Percentiles rank a stretch among this genome's conserved stretches.
Evolutionary conservation across 2,888 invertebrate genomes (phyloP).

Genomic region (Nomada fucata): DNA sequence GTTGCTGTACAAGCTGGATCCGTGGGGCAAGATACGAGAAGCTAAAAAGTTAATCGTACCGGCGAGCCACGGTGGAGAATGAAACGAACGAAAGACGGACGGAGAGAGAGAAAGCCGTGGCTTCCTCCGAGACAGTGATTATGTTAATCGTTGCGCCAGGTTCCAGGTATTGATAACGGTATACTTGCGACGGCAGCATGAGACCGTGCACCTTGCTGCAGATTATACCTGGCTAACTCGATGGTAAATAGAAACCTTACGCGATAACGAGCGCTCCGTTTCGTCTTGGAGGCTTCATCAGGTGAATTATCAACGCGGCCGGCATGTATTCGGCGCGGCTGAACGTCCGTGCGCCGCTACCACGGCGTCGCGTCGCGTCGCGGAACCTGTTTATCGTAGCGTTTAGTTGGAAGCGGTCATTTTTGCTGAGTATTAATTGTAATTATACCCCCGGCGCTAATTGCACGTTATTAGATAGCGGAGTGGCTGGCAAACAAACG

Average conservation of each 20-base stretch:
- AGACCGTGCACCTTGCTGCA: slow-evolving; percentile 63
- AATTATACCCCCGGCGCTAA: slow-evolving; percentile 77
- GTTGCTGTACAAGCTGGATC: slow-evolving; percentile 10
- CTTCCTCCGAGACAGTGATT: slow-evolving; percentile 60
- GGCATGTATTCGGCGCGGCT: slow-evolving; percentile 40
- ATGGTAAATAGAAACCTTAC: slow-evolving; percentile 69
- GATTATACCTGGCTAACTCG: slow-evolving; percentile 71
- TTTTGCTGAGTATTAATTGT: slow-evolving; percentile 74
- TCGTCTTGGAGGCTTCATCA: slow-evolving; percentile 49
- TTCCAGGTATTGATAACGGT: slow-evolving; percentile 72
- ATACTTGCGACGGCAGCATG: slow-evolving; percentile 27
- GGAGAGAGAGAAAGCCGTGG: background rate
- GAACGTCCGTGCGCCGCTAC: slow-evolving; percentile 28
- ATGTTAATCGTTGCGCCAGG: slow-evolving; percentile 57
- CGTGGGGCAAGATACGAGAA: slow-evolving; percentile 30
- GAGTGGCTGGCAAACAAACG: slow-evolving; percentile 75
- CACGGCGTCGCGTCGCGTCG: slow-evolving; percentile 23
- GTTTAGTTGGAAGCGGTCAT: slow-evolving; percentile 74
- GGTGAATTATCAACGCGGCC: slow-evolving; percentile 56
- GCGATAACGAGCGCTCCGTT: slow-evolving; percentile 68
- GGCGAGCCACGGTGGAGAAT: too few species aligned
- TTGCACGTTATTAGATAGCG: slow-evolving; percentile 76
- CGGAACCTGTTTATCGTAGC: slow-evolving; percentile 70
- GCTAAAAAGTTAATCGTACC: slow-evolving; percentile 55
- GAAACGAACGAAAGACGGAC: background rate